These are phyloP conservation scores for Homarus gammarus DNA, from an alignment of 2,888 invertebrate genomes.

Conservation along the genomic window DNA sequence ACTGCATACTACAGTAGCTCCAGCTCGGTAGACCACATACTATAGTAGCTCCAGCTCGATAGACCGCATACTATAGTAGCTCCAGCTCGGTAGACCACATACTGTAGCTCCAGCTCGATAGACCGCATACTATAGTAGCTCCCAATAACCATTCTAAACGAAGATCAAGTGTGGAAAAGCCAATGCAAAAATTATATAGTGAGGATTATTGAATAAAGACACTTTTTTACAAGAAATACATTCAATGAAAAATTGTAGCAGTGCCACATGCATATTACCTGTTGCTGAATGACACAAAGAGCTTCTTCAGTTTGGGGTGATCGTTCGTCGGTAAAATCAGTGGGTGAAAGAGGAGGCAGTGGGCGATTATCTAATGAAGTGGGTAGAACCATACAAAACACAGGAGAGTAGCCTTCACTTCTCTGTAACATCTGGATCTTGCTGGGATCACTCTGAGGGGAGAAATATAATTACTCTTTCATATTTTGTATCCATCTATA, in stretches of 20 bases:
- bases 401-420: slow-evolving; percentile 61
- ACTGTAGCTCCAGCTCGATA: too few species aligned
- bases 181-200: too few species aligned
- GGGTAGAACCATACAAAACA: slow-evolving; percentile 60
- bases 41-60: too few species aligned
- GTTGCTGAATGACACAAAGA: slow-evolving; percentile 54
- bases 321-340: slow-evolving; percentile 42
- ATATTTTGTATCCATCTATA: too few species aligned
- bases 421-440: slow-evolving; percentile 62
- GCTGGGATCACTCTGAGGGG: slow-evolving; percentile 48
- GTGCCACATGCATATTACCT: slow-evolving; percentile 16
- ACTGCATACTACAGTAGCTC: too few species aligned
- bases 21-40: too few species aligned
- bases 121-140: too few species aligned
- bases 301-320: slow-evolving; percentile 54
- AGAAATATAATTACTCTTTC: background rate
- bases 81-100: too few species aligned
- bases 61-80: too few species aligned
- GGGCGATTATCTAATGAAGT: slow-evolving; percentile 60
- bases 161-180: too few species aligned
- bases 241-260: background rate
- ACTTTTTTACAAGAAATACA: background rate
- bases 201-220: too few species aligned
- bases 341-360: slow-evolving; percentile 59
- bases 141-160: too few species aligned